Evolutionary conservation across 1,140 invertebrate genomes (phyloP).

Genomic region (Portunus trituberculatus): DNA sequence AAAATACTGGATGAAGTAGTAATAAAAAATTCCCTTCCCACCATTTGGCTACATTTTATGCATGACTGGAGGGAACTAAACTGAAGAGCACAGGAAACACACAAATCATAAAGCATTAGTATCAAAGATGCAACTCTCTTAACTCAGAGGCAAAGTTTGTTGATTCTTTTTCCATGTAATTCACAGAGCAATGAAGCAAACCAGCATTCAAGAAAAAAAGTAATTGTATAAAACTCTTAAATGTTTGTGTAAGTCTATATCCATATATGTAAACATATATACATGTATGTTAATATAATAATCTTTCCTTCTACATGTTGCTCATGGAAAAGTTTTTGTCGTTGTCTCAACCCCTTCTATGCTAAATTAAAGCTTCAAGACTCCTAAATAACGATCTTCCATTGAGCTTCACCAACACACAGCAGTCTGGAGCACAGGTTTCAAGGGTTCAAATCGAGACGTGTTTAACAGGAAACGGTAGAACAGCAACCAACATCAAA

Average conservation of each 20-base stretch:
- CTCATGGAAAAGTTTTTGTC: background rate
- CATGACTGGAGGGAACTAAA: background rate
- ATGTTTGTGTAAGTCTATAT: constrained; percentile 32
- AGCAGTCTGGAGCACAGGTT: constrained; percentile 50
- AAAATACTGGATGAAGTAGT: background rate
- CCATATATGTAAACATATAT: constrained; percentile 49
- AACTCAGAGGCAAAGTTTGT: background rate
- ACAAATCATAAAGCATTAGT: background rate
- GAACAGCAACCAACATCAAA: constrained; percentile 68
- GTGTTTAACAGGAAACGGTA: constrained; percentile 71
- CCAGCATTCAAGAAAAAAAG: background rate
- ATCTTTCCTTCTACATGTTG: background rate
- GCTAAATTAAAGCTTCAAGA: constrained; percentile 69
- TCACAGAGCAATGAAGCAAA: background rate
- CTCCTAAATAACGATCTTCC: constrained; percentile 51
- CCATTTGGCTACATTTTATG: background rate
- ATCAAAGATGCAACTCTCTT: background rate
- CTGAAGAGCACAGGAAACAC: background rate
- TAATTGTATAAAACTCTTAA: constrained; percentile 15
- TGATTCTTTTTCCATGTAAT: background rate
- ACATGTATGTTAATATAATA: constrained; percentile 11
- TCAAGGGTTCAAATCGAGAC: constrained; percentile 54
- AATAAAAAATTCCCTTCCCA: background rate
- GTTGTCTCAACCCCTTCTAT: constrained; percentile 39
- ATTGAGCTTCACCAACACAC: constrained; percentile 72